These are phyloP conservation scores for Chelonia mydas DNA, from an alignment of 2,797 vertebrate genomes.

Conservation along the genomic window DNA sequence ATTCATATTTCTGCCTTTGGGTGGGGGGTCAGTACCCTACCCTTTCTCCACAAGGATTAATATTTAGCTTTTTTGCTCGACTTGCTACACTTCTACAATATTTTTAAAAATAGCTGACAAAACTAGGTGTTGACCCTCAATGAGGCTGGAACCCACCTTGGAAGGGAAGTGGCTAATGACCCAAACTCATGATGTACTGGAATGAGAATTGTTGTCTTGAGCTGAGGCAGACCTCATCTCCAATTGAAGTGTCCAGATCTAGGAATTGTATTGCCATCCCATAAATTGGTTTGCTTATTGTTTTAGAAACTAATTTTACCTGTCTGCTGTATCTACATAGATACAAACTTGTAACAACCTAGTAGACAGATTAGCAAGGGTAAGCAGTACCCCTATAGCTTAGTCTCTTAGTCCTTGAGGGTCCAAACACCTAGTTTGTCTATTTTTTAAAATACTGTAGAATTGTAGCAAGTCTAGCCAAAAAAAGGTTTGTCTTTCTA, in stretches of 20 bases:
- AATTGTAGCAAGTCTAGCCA: too few relatives aligned
- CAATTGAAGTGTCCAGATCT: not conserved
- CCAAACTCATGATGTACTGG: not conserved
- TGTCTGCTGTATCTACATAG: not conserved
- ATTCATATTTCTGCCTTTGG: not conserved
- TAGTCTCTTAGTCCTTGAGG: not conserved
- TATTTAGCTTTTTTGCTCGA: not conserved
- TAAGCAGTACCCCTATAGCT: not conserved
- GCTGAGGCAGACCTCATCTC: not conserved
- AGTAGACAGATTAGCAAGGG: not conserved
- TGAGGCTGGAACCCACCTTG: not conserved
- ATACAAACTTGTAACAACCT: not conserved
- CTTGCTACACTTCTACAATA: not conserved
- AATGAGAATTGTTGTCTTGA: not conserved
- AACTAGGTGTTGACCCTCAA: not conserved
- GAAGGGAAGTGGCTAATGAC: not conserved
- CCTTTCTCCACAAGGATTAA: not conserved
- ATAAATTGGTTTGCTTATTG: not conserved
- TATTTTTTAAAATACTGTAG: too few relatives aligned
- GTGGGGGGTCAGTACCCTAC: not conserved
- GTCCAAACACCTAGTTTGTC: too few relatives aligned
- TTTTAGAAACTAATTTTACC: rapidly evolving
- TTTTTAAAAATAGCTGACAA: not conserved
- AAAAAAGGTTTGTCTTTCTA: not conserved
- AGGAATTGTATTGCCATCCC: not conserved